Evolutionary conservation across 1,140 invertebrate species (phyloP), one percentile per base, ranked within the genome.

Genomic region (Drosophila pachea): DNA sequence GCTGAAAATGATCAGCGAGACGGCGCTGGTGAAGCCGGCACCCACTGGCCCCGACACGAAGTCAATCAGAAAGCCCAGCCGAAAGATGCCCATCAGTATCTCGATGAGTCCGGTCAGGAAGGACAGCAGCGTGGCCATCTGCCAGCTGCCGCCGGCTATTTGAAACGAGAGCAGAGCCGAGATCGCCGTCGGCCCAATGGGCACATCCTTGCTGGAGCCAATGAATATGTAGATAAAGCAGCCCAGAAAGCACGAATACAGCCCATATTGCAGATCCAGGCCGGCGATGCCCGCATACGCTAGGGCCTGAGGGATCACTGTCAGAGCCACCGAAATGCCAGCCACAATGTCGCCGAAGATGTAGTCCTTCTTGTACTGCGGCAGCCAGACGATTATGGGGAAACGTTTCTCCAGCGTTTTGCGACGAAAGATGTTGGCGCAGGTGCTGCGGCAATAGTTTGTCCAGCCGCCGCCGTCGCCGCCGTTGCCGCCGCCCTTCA

Each of bases 21-120:
- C 97, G 4, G 97, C 97, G 4, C 96, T 97, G 0, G 97, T 98
- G 88, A 98, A 98, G 5, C 96, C 96, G 2, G 95, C 97, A 11
- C 96, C 96, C 0, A 98, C 97, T 0, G 97, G 96, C 8, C 95
- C 95, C 0, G 96, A 97, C 0, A 99, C 96, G 88, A 97, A 98
- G 89, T 98, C 96, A 36, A 98, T 95, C 11, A 99, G 91, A 89
- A 98, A 97, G 48, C 97, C 95, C 56, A 98, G 91, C 38, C 97
- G 96, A 32, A 97, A 92, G 8, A 97, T 79, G 1, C 96, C 97
- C 94, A 98, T 96, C 3, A 95, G 72, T 9, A 98, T 88, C 86
- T 97, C 94, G 3, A 98, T 92, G 32, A 95, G 73, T 3, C 97
- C 97, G 16, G 92, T 92, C 1, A 97, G 89, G 61, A 98, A 95